Conservation (phyloP, 2,113 vertebrate species). For the Ammospiza nelsoni region DNA sequence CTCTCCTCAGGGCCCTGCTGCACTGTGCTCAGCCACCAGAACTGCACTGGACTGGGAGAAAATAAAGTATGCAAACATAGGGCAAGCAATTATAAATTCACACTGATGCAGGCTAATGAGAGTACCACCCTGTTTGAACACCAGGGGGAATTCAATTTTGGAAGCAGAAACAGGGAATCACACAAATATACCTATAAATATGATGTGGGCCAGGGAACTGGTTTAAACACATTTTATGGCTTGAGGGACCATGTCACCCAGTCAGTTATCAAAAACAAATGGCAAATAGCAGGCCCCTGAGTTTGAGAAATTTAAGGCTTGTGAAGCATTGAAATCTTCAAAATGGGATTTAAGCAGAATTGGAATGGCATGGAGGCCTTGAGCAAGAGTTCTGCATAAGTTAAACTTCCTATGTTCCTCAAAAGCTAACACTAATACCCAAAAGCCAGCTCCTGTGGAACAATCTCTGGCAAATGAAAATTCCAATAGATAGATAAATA, state of each 20-base stretch:
- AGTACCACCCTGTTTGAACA: accelerated
- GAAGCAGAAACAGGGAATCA: background rate
- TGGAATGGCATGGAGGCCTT: background rate
- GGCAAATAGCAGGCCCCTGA: background rate
- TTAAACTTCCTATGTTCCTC: background rate
- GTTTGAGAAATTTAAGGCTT: background rate
- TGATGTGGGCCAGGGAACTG: background rate
- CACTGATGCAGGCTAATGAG: accelerated
- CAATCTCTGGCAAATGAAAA: background rate
- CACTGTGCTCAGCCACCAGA: background rate
- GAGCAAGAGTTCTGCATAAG: background rate
- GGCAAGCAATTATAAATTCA: background rate
- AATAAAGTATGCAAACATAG: background rate
- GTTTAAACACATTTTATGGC: background rate
- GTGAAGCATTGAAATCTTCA: background rate
- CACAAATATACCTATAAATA: background rate
- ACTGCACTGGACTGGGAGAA: background rate
- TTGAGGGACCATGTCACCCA: background rate
- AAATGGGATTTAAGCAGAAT: background rate
- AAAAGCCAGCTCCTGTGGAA: background rate
- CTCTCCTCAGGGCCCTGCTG: accelerated
- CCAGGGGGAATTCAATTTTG: background rate
- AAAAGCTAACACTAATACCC: background rate
- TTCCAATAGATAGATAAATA: background rate
- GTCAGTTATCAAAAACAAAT: background rate